These are phyloP conservation scores for Papilio glaucus DNA, from an alignment of 1,140 invertebrate species.

Conservation along the genomic window DNA sequence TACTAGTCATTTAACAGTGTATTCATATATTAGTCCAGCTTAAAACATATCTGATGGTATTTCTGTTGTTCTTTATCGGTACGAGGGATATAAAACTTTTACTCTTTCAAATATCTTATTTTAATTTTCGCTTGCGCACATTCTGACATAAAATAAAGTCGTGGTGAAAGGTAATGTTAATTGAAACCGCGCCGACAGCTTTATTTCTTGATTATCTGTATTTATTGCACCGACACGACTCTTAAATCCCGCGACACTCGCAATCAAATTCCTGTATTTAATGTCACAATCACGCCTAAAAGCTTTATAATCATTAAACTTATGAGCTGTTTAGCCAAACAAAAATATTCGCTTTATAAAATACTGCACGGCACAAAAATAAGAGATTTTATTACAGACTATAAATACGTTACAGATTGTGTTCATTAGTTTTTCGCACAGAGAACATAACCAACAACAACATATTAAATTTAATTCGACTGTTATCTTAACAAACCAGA, in stretches of 20 bases:
- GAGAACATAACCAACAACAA: neutral
- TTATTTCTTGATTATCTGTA: slow-evolving; percentile 27
- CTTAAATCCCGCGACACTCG: slow-evolving; percentile 14
- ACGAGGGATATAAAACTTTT: too few relatives aligned
- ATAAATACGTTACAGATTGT: slow-evolving; percentile 10
- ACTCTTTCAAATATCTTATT: neutral
- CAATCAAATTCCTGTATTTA: slow-evolving; percentile 24
- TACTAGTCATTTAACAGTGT: too few relatives aligned
- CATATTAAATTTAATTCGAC: slow-evolving; percentile 14
- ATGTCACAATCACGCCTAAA: slow-evolving; percentile 15
- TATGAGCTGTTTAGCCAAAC: slow-evolving; percentile 9
- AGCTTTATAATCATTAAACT: slow-evolving; percentile 22
- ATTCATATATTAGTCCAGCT: too few relatives aligned
- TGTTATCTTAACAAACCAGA: slow-evolving; percentile 2
- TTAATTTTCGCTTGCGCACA: neutral
- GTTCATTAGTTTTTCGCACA: slow-evolving; percentile 11
- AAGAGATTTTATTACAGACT: neutral
- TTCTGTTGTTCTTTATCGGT: too few relatives aligned
- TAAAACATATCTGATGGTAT: too few relatives aligned
- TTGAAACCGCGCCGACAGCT: slow-evolving; percentile 19
- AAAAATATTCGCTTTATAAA: slow-evolving; percentile 18
- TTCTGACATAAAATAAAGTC: slow-evolving; percentile 19
- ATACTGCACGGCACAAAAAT: neutral
- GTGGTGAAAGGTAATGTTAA: slow-evolving; percentile 18
- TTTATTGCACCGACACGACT: slow-evolving; percentile 17